Evolutionary conservation across 1,140 invertebrate genomes (phyloP), one percentile per base, ranked within the genome.

Genomic region (Pachyrhynchus sulphureomaculatus): DNA sequence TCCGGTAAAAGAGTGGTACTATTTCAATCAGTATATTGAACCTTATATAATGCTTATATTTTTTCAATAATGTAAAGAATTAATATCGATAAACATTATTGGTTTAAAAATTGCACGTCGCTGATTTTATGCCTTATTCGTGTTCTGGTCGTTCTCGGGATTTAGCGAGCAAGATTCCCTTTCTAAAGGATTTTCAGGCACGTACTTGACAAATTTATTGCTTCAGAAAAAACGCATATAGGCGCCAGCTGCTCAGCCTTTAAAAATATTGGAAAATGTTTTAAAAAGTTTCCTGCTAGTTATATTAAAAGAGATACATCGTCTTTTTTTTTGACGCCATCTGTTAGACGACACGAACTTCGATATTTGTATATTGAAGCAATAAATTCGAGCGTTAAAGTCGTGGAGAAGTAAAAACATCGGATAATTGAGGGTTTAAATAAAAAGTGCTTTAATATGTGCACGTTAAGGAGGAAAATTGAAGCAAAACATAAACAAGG

Each of bases 211-310:
- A 61, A 54, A 61, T 61, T 61, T 61, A 61, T 54, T 49, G 59
- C 33, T 13, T 12, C 29, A 23, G 21, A 26, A 58, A 58, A 58
- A 58, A 29, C 56, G 20, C 56, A 58, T 51, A 24, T 17, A 45
- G 44, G 34, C 56, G 59, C 49, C 59, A 61, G 39, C 37, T 61
- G 56, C 41, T n/a, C 26, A 23, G n/a, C 23, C 48, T 54, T 61
- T 53, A 54, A 54, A 61, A 61, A 61, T 61, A 61, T 61, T 45
- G 49, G 59, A 54, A 61, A 61, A 61, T 54, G 49, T 53, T 61
- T 61, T 44, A 61, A 61, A n/a, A 61, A 61, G n/a, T 54, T 61
- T 61, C 41, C 21, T 6, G 39, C 37, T 53, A 47, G 49, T 61
- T 61, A 53, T 61, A 61, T 61, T 61, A 61, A 61, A 59, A 61